A percentile compares a stretch with the other conserved stretches of the same genome.
phyloP scores from a whole-genome alignment of 2,797 vertebrate genomes.

The Chrosomus eos region DNA sequence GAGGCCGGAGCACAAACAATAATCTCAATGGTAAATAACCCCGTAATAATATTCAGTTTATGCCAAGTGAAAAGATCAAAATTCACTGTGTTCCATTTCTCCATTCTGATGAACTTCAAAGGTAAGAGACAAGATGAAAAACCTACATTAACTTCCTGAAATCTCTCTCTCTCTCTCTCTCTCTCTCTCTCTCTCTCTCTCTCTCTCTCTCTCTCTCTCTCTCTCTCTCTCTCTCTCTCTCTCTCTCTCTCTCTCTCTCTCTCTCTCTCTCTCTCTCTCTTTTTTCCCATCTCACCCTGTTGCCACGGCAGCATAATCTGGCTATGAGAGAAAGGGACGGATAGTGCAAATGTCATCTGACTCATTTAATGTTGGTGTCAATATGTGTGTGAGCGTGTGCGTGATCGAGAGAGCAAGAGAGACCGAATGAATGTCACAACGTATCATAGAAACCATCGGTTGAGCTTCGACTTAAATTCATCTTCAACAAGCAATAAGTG shows the following conservation, averaged over 20 bases:
- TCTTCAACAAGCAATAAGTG: slow-evolving; percentile 6
- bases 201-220: slow-evolving; percentile 53
- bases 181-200: slow-evolving; percentile 53
- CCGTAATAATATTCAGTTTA: slow-evolving; percentile 41
- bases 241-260: slow-evolving; percentile 58
- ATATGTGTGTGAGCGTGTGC: slow-evolving; percentile 38
- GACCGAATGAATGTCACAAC: slow-evolving; percentile 43
- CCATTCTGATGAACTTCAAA: slow-evolving; percentile 47
- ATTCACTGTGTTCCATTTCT: slow-evolving; percentile 37
- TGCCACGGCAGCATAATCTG: slow-evolving; percentile 81
- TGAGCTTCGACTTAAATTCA: slow-evolving; percentile 26
- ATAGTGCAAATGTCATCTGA: slow-evolving; percentile 77
- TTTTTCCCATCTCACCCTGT: slow-evolving; percentile 66
- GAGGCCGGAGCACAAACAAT: slow-evolving; percentile 13
- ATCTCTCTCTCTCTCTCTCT: slow-evolving; percentile 51
- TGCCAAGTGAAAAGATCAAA: slow-evolving; percentile 42
- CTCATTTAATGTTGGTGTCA: slow-evolving; percentile 73
- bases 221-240: slow-evolving; percentile 59
- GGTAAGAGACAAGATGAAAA: slow-evolving; percentile 36
- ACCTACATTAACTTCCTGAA: slow-evolving; percentile 38
- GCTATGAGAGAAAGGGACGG: slow-evolving; percentile 66
- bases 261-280: slow-evolving; percentile 58
- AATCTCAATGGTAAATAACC: slow-evolving; percentile 16
- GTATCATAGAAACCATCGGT: slow-evolving; percentile 27
- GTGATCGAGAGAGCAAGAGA: slow-evolving; percentile 9